Percentiles rank a stretch among this genome's conserved stretches.
These are phyloP conservation scores for Agrotis segetum DNA, from an alignment of 2,888 invertebrate genomes.

Conservation along the genomic window DNA sequence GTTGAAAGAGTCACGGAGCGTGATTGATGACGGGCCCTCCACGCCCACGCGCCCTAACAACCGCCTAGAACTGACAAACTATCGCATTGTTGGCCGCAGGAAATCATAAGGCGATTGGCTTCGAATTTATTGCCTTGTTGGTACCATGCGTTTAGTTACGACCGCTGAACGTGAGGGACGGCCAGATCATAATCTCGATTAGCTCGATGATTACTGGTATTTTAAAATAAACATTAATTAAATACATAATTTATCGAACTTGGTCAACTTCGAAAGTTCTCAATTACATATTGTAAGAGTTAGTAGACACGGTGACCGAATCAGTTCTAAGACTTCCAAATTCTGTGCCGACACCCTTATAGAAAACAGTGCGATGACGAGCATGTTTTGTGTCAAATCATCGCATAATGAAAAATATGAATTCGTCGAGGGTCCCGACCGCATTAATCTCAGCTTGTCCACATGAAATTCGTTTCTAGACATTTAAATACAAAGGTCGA, in stretches of 20 bases:
- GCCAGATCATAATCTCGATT: constrained; percentile 67
- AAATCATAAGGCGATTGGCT: constrained; percentile 82
- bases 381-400: constrained; percentile 86
- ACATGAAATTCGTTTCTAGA: constrained; percentile 80
- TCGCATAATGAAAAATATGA: constrained; percentile 85
- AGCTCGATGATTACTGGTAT: constrained; percentile 65
- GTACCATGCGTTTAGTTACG: constrained; percentile 68
- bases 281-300: constrained; percentile 17
- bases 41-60: constrained; percentile 85
- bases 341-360: constrained; percentile 74
- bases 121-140: constrained; percentile 79
- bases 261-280: constrained; percentile 31
- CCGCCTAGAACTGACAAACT: constrained; percentile 87
- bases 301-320: constrained; percentile 14
- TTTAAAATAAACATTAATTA: constrained; percentile 58
- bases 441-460: constrained; percentile 83
- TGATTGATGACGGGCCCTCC: constrained; percentile 87
- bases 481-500: constrained; percentile 87
- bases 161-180: constrained; percentile 67
- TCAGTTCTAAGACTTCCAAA: constrained; percentile 67
- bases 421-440: constrained; percentile 74
- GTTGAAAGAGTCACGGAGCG: constrained; percentile 89
- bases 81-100: constrained; percentile 81
- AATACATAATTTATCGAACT: constrained; percentile 37
- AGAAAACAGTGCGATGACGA: constrained; percentile 81